Percentiles rank a stretch among this genome's conserved stretches.
Conservation (phyloP, 30 jellyfish, hydroid and myxozoan genomes). For the Rhopilema esculentum region DNA sequence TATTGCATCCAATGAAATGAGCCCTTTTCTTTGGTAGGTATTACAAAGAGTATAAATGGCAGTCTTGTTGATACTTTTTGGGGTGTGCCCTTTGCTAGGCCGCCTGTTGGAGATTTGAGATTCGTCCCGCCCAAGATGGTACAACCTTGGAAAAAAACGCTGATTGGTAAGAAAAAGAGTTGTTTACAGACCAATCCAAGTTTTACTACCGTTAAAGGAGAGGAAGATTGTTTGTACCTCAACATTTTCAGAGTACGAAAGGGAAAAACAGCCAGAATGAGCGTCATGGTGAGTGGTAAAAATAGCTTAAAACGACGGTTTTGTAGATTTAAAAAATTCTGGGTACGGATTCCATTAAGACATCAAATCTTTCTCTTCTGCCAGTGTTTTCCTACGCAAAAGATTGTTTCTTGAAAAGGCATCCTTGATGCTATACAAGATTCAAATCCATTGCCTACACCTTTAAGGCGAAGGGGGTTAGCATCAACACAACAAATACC, state of each 20-base stretch:
- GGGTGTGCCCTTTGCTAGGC: slow-evolving; percentile 50
- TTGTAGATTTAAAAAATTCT: background rate
- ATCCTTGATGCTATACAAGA: too few species aligned
- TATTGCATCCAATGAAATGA: too few species aligned
- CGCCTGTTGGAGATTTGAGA: slow-evolving; percentile 36
- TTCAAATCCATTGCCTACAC: too few species aligned
- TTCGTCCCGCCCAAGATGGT: slow-evolving; percentile 25
- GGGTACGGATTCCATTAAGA: background rate
- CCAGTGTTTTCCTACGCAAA: background rate
- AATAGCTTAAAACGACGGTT: too few species aligned
- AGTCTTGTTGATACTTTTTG: slow-evolving; percentile 18
- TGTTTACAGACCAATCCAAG: background rate
- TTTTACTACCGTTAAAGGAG: too few species aligned
- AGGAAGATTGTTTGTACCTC: slow-evolving; percentile 40
- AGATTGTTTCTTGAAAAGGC: background rate
- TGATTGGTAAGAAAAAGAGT: background rate
- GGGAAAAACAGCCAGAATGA: background rate
- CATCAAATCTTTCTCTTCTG: background rate
- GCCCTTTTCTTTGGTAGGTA: background rate
- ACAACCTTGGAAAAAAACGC: background rate
- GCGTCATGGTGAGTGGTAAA: slow-evolving; percentile 33
- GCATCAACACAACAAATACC: too few species aligned
- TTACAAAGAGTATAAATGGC: background rate
- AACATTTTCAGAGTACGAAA: slow-evolving; percentile 1
- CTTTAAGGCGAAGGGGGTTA: too few species aligned